Evolutionary conservation across 2,797 vertebrate genomes (phyloP).

Genomic region (Crax fasciolata): DNA sequence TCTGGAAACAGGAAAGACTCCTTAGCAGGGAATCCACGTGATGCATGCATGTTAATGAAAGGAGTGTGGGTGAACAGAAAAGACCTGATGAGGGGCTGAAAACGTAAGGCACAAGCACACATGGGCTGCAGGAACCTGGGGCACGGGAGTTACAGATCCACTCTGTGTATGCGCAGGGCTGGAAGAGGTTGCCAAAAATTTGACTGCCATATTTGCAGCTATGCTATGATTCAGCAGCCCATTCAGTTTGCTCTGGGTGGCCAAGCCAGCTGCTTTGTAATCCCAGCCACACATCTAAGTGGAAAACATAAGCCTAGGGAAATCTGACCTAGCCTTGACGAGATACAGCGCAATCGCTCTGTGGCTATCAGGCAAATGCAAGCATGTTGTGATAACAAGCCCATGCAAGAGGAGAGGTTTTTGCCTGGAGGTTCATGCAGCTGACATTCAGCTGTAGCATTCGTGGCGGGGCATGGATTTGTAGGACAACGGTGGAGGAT

Average conservation of each 20-base stretch:
- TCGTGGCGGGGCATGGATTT: not conserved
- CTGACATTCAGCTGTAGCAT: not conserved
- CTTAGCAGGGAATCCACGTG: not conserved
- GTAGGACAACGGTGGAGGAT: not conserved
- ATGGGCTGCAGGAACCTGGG: not conserved
- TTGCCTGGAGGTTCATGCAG: not conserved
- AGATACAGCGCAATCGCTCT: not conserved
- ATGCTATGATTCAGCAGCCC: not conserved
- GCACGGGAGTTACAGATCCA: fast-evolving
- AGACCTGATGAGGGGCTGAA: not conserved
- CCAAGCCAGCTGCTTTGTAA: constrained; percentile 22
- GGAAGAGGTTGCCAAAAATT: not conserved
- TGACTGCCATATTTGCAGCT: not conserved
- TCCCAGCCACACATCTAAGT: not conserved
- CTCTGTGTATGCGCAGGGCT: not conserved
- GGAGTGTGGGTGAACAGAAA: not conserved
- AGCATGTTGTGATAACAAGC: not conserved
- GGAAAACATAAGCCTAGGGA: constrained; percentile 3
- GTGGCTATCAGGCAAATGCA: not conserved
- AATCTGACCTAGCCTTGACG: not conserved
- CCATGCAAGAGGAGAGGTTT: not conserved
- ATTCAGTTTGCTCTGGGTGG: not conserved
- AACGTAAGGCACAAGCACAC: not conserved
- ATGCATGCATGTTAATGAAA: not conserved
- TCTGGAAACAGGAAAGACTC: not conserved